phyloP scores from a whole-genome alignment of 1,140 invertebrate genomes.

The Aphelinus atriplicis region DNA sequence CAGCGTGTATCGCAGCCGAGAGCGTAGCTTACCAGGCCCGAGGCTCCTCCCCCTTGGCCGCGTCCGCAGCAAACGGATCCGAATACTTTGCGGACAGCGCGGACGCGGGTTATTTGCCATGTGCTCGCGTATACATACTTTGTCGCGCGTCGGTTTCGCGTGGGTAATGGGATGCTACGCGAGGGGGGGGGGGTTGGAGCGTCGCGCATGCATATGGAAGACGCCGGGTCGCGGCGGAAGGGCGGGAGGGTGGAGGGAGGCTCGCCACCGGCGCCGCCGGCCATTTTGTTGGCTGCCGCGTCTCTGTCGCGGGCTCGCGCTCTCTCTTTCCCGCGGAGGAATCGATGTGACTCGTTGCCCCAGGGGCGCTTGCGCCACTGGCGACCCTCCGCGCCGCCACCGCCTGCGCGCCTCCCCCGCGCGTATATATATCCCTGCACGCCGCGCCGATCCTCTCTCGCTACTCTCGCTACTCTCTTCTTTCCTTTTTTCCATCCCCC shows the following conservation, averaged over 20 bases:
- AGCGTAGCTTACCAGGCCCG: no score
- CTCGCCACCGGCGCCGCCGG: conserved; percentile 55
- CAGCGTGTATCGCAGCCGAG: no score
- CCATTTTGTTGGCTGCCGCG: conserved; percentile 65
- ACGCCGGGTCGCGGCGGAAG: not conserved
- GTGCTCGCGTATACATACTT: no score
- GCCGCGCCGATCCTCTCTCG: conserved; percentile 6
- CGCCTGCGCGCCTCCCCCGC: not conserved
- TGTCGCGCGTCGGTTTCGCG: not conserved
- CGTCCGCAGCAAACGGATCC: no score
- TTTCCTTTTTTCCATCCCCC: conserved; percentile 40
- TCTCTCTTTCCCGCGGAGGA: conserved; percentile 59
- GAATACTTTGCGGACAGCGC: no score
- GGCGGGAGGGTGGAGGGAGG: not conserved
- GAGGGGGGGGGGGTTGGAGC: not conserved
- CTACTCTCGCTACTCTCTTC: conserved; percentile 36
- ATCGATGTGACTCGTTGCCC: conserved; percentile 66
- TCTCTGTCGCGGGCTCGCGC: no score
- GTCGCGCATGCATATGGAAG: conserved; percentile 27
- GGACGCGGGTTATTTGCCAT: no score
- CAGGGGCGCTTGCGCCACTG: conserved; percentile 65
- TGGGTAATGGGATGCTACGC: conserved; percentile 3
- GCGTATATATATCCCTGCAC: not conserved
- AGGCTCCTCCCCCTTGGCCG: no score
- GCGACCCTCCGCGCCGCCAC: conserved; percentile 47